Evolutionary conservation across 2,113 vertebrate genomes (phyloP).

Genomic region (Cacatua alba): DNA sequence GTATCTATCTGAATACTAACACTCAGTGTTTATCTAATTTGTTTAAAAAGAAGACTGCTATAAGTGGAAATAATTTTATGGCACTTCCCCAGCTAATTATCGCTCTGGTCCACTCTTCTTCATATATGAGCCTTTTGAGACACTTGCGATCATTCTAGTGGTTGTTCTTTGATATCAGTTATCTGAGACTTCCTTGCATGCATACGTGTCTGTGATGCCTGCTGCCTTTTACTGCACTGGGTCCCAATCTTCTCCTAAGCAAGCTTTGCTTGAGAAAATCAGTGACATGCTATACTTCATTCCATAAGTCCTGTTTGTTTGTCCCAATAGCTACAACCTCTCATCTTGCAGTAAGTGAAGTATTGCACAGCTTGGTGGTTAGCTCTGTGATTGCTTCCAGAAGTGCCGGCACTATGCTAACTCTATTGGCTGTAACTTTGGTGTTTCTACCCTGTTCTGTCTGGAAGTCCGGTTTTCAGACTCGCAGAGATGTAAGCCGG

Average conservation of each 20-base stretch:
- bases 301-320: neutral
- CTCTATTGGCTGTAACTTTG: neutral
- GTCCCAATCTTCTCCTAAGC: neutral
- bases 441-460: neutral
- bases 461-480: neutral
- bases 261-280: neutral
- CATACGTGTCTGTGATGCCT: accelerated
- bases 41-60: neutral
- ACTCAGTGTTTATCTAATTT: neutral
- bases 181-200: neutral
- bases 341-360: neutral
- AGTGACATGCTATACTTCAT: neutral
- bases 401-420: neutral
- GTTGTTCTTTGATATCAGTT: neutral
- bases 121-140: neutral
- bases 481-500: neutral
- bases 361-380: accelerated
- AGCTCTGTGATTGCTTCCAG: neutral
- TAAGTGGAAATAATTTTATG: neutral
- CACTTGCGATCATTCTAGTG: neutral
- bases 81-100: neutral
- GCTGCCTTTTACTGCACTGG: neutral
- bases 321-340: neutral
- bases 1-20: neutral
- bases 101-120: neutral